Evolutionary conservation across 2,888 invertebrate genomes (phyloP).

Genomic region (Drosophila leonis): DNA sequence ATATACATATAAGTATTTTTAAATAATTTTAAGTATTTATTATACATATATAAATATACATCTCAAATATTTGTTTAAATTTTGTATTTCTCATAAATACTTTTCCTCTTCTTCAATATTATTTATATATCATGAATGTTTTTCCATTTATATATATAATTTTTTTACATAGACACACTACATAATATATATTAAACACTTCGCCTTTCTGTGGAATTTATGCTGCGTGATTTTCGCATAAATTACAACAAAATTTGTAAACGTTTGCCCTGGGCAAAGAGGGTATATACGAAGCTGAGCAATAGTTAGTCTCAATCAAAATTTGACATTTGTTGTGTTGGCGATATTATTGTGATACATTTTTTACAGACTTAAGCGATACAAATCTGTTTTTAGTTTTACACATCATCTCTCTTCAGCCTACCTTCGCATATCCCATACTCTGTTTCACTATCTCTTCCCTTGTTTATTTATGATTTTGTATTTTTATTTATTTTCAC

Average conservation of each 20-base stretch:
- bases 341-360: no score
- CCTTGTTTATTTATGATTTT: background rate
- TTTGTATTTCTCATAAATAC: background rate
- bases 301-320: no score
- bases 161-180: background rate
- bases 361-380: no score
- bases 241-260: conserved; percentile 50
- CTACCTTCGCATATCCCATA: background rate
- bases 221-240: conserved; percentile 44
- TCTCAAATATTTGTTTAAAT: background rate
- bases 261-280: background rate
- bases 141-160: background rate
- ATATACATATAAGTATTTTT: background rate
- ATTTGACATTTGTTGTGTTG: no score
- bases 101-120: background rate
- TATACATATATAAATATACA: no score
- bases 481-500: background rate
- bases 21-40: background rate
- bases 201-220: conserved; percentile 47
- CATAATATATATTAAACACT: conserved; percentile 20
- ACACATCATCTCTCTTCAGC: background rate
- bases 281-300: conserved; percentile 15
- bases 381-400: no score
- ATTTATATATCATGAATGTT: background rate
- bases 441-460: background rate